Conservation (phyloP, 2,113 vertebrate genomes). For the Aleadryas rufinucha region DNA sequence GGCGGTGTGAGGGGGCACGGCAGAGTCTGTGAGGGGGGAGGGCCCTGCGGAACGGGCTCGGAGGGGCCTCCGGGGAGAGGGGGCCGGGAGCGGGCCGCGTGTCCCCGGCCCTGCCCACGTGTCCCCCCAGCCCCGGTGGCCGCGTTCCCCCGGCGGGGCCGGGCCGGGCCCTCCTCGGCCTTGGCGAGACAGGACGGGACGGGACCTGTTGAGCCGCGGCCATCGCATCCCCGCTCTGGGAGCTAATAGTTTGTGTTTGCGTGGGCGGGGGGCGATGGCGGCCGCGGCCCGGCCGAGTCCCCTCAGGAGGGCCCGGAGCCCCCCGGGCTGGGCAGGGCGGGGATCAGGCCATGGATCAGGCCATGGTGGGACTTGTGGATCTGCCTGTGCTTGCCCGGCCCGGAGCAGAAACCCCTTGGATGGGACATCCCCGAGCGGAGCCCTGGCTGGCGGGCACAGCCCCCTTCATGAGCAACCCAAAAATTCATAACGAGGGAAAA, state of each 20-base stretch:
- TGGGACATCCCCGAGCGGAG: background rate
- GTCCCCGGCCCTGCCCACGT: background rate
- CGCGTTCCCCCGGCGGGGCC: background rate
- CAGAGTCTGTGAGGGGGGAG: background rate
- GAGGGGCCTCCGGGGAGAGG: background rate
- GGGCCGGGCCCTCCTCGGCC: background rate
- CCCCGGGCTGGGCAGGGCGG: background rate
- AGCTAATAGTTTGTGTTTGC: background rate
- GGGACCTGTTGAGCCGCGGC: background rate
- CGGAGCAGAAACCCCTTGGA: background rate
- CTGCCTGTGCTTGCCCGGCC: background rate
- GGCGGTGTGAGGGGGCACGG: background rate
- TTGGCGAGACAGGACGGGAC: background rate
- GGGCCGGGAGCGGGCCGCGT: background rate
- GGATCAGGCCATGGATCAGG: background rate
- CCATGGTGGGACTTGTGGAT: too few species aligned
- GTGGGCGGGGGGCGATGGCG: background rate
- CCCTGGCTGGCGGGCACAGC: background rate
- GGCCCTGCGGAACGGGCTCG: background rate
- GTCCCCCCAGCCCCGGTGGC: background rate
- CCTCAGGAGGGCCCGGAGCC: background rate
- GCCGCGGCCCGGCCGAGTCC: background rate
- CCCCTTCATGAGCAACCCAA: background rate
- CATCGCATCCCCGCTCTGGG: background rate
- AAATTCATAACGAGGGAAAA: rapidly evolving